Percentiles rank a stretch among this genome's conserved stretches.
Evolutionary conservation across 2,888 invertebrate species (phyloP).

Genomic region (Noctua comes): DNA sequence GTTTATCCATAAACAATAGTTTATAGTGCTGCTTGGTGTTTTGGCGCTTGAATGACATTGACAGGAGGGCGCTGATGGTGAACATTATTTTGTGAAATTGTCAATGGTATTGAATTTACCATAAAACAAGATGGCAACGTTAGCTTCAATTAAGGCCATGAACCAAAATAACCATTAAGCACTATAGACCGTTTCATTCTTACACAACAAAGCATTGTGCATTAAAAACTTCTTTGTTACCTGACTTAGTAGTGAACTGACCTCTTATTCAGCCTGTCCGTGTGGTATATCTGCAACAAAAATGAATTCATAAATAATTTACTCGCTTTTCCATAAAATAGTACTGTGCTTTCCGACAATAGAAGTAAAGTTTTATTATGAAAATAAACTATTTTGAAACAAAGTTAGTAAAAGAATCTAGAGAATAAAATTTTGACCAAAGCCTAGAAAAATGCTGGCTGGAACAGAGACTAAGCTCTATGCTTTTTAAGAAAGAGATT

Average conservation of each 20-base stretch:
- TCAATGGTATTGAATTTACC: background rate
- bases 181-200: background rate
- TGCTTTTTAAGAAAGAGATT: background rate
- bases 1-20: constrained; percentile 18
- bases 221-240: constrained; percentile 43
- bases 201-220: constrained; percentile 6
- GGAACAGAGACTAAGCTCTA: background rate
- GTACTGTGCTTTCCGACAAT: constrained; percentile 35
- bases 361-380: constrained; percentile 1
- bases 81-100: background rate
- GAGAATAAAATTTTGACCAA: background rate
- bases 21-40: constrained; percentile 11
- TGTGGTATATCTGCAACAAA: constrained; percentile 67
- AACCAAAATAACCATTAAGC: background rate
- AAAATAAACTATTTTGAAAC: constrained; percentile 1
- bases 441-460: background rate
- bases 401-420: background rate
- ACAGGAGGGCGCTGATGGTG: background rate
- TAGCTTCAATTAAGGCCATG: background rate
- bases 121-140: background rate
- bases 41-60: background rate
- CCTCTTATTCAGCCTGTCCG: constrained; percentile 59
- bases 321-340: constrained; percentile 49
- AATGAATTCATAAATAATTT: constrained; percentile 57
- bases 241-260: constrained; percentile 45